phyloP scores from a whole-genome alignment of 2,113 vertebrate species.

The Chloebia gouldiae region DNA sequence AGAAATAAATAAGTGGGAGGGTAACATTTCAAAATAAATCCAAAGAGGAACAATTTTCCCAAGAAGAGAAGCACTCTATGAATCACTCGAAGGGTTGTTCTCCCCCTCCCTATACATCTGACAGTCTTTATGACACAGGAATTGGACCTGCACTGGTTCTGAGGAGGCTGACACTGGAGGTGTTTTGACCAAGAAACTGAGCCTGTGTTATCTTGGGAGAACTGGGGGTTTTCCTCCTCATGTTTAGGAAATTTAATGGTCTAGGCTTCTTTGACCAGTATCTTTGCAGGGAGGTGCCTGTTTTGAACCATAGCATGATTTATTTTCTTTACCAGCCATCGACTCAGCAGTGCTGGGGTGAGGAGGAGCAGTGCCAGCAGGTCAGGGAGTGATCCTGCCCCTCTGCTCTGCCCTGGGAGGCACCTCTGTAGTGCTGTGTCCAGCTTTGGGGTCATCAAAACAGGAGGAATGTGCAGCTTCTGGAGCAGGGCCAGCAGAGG shows the following conservation, averaged over 20 bases:
- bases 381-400: not conserved
- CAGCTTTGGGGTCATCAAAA: not conserved
- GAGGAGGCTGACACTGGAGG: not conserved
- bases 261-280: not conserved
- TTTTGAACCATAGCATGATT: not conserved
- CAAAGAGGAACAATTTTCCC: not conserved
- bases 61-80: not conserved
- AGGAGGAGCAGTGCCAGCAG: not conserved
- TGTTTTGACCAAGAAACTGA: not conserved
- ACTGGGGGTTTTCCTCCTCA: rapidly evolving
- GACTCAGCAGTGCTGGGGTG: not conserved
- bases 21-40: not conserved
- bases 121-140: not conserved
- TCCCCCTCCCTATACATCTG: rapidly evolving
- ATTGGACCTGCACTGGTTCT: not conserved
- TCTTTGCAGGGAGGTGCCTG: not conserved
- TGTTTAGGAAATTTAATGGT: not conserved
- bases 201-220: not conserved
- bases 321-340: not conserved
- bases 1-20: not conserved
- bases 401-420: not conserved
- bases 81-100: not conserved
- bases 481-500: rapidly evolving
- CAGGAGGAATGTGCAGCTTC: not conserved
- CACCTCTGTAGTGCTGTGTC: not conserved